phyloP scores from a whole-genome alignment of 2,888 invertebrate genomes.

The Diadromus collaris region DNA sequence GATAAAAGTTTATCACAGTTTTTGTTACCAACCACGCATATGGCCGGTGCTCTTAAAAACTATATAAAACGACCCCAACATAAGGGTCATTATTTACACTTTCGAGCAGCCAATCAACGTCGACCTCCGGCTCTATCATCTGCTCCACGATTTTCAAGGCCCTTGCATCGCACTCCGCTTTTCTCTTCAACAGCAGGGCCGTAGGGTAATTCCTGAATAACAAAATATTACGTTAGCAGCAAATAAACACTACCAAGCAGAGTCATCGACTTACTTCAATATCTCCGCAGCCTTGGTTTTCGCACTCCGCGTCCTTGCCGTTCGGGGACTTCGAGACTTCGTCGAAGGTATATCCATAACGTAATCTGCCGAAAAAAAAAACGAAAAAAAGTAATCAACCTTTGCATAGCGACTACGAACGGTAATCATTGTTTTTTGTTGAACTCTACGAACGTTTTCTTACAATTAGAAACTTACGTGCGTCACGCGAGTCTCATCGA shows the following conservation, averaged over 20 bases:
- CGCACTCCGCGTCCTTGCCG: constrained; percentile 15
- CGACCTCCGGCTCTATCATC: constrained; percentile 84
- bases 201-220: constrained; percentile 83
- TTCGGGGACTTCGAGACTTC: constrained; percentile 29
- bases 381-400: background rate
- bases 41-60: background rate
- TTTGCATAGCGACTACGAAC: background rate
- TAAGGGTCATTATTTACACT: constrained; percentile 76
- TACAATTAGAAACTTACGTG: background rate
- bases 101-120: constrained; percentile 78
- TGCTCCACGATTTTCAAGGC: constrained; percentile 88
- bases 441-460: background rate
- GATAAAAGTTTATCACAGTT: background rate
- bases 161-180: constrained; percentile 87
- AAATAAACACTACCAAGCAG: background rate
- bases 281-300: constrained; percentile 40
- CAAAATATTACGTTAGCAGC: background rate
- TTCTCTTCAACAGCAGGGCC: constrained; percentile 84
- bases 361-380: background rate
- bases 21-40: background rate
- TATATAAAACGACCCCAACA: background rate
- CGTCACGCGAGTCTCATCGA: background rate
- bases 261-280: constrained; percentile 35
- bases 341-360: constrained; percentile 44
- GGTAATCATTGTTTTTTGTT: background rate